Evolutionary conservation across 2,888 invertebrate genomes (phyloP).

Genomic region (Spodoptera picta): DNA sequence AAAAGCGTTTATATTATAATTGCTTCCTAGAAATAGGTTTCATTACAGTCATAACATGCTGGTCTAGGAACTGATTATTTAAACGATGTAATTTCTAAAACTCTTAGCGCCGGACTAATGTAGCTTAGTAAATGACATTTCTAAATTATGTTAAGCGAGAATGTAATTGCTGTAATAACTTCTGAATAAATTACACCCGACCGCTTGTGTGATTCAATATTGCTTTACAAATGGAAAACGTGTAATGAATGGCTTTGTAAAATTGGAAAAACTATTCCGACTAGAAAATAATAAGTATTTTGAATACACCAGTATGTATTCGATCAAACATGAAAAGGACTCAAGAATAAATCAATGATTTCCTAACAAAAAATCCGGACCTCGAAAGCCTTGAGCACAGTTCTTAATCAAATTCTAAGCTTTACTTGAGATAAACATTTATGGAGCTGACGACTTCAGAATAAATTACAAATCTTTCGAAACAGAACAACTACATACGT

Average conservation of each 20-base stretch:
- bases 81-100: conserved; percentile 23
- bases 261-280: not conserved
- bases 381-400: conserved; percentile 24
- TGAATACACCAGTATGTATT: no score
- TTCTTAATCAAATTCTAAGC: conserved; percentile 32
- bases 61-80: conserved; percentile 3
- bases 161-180: conserved; percentile 33
- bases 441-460: conserved; percentile 40
- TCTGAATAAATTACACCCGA: conserved; percentile 27
- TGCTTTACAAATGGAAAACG: conserved; percentile 10
- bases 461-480: conserved; percentile 52
- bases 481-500: conserved; percentile 40
- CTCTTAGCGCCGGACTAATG: conserved; percentile 8
- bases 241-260: conserved; percentile 5
- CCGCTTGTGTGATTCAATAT: conserved; percentile 33
- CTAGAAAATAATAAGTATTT: no score
- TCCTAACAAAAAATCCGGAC: conserved; percentile 7
- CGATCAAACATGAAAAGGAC: not conserved
- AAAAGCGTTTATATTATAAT: not conserved
- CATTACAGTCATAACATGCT: not conserved
- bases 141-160: conserved; percentile 33
- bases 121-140: conserved; percentile 37
- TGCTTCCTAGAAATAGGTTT: not conserved
- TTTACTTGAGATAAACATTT: conserved; percentile 53
- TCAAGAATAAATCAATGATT: conserved; percentile 1